Conservation (phyloP, 2,797 vertebrate species). For the Menidia menidia region DNA sequence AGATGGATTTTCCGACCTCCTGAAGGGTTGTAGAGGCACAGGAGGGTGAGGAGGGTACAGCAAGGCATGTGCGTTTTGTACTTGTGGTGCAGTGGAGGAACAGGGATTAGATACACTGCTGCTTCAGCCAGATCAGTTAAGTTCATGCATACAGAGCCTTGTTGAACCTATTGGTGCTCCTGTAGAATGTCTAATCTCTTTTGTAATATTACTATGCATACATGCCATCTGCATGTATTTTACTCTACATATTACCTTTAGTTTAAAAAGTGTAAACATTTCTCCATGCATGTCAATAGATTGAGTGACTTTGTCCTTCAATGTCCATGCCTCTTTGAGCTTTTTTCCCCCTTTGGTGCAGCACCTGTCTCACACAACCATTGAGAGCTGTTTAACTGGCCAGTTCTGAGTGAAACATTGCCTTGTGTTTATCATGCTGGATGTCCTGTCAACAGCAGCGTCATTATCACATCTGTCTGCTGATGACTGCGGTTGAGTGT, state of each 20-base stretch:
- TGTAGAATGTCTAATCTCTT: not conserved
- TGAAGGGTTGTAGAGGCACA: slow-evolving; percentile 32
- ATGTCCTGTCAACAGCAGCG: slow-evolving; percentile 51
- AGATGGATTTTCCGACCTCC: slow-evolving; percentile 51
- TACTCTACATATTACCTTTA: not conserved
- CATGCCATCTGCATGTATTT: not conserved
- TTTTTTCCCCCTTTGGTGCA: slow-evolving; percentile 4
- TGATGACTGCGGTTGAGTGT: slow-evolving; percentile 15
- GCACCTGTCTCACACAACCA: slow-evolving; percentile 11
- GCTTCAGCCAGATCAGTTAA: slow-evolving; percentile 10
- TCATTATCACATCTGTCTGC: slow-evolving; percentile 53
- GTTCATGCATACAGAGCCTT: slow-evolving; percentile 9
- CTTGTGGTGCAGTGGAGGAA: slow-evolving; percentile 59
- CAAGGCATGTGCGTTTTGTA: slow-evolving; percentile 60
- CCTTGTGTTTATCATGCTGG: slow-evolving; percentile 50
- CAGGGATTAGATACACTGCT: slow-evolving; percentile 19
- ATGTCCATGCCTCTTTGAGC: slow-evolving; percentile 1
- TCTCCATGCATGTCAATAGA: slow-evolving; percentile 6
- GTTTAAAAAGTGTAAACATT: not conserved
- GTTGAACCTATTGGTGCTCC: slow-evolving; percentile 9
- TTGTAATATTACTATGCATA: slow-evolving; percentile 1
- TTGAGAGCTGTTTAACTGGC: slow-evolving; percentile 19
- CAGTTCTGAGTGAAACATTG: slow-evolving; percentile 52
- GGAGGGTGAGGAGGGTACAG: slow-evolving; percentile 46
- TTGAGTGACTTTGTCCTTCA: not conserved